These are phyloP conservation scores for Luidia sarsii DNA, from an alignment of 53 echinoderm and acorn worm genomes.

Conservation along the genomic window DNA sequence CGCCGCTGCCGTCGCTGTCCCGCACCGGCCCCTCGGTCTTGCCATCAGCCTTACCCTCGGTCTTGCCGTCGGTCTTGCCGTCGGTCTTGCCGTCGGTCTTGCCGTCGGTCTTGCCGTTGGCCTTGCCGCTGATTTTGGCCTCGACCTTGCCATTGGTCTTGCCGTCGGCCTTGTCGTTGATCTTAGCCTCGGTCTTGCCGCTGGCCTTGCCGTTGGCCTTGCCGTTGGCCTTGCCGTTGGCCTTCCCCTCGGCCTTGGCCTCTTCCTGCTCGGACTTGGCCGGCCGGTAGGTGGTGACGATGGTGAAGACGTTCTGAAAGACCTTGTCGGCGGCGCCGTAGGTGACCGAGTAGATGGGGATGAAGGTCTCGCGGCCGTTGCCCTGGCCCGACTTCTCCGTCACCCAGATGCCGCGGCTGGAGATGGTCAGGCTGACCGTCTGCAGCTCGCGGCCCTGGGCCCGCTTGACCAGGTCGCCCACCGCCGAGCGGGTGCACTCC, in stretches of 20 bases:
- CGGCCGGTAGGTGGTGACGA: constrained; percentile 79
- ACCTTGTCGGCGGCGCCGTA: constrained; percentile 88
- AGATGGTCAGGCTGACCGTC: constrained; percentile 73
- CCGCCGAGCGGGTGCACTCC: constrained; percentile 72
- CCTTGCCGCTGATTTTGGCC: too few species aligned
- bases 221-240: too few species aligned
- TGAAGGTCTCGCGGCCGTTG: constrained; percentile 75
- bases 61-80: too few species aligned
- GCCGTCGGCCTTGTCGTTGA: too few species aligned
- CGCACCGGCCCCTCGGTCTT: constrained; percentile 1
- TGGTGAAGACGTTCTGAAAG: constrained; percentile 80
- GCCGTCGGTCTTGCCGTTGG: too few species aligned
- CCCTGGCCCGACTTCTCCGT: constrained; percentile 70
- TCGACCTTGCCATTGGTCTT: too few species aligned
- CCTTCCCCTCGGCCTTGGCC: too few species aligned
- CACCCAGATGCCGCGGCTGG: constrained; percentile 77
- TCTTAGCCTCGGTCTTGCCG: too few species aligned
- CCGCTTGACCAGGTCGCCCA: constrained; percentile 64
- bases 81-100: too few species aligned
- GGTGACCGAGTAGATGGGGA: constrained; percentile 94
- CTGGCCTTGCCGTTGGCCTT: too few species aligned
- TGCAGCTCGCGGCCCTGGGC: constrained; percentile 73
- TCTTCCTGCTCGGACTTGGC: background rate
- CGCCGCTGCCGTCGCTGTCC: constrained; percentile 14
- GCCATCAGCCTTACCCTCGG: too few species aligned